Conservation (phyloP, 2,888 invertebrate genomes). For the Fragum sueziense region DNA sequence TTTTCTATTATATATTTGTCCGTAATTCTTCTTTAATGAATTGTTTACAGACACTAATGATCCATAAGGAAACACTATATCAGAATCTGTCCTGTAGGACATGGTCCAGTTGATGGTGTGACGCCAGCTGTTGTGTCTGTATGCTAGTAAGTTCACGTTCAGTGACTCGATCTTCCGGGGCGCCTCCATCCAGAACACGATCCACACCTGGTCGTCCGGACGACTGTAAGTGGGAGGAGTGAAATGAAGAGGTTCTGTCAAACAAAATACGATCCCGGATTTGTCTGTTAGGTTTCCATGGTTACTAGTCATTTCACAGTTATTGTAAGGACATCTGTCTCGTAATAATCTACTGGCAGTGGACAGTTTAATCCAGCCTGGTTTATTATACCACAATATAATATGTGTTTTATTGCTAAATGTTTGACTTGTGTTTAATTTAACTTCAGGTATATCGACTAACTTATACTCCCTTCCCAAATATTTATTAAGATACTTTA, state of each 20-base stretch:
- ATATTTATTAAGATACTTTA: no score
- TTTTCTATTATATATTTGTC: constrained; percentile 22
- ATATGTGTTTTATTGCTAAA: background rate
- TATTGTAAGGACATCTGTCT: constrained; percentile 24
- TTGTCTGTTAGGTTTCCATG: background rate
- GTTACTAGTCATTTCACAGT: constrained; percentile 31
- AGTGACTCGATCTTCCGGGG: constrained; percentile 25
- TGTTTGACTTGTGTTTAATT: background rate
- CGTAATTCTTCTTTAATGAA: background rate
- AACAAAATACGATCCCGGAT: constrained; percentile 29
- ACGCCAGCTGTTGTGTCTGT: constrained; percentile 37
- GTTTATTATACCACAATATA: constrained; percentile 45
- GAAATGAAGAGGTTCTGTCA: constrained; percentile 9
- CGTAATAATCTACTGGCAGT: constrained; percentile 16
- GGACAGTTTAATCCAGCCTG: constrained; percentile 28
- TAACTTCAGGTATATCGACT: background rate
- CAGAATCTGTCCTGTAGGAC: constrained; percentile 38
- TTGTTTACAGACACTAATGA: background rate
- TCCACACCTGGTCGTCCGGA: constrained; percentile 34
- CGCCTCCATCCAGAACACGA: constrained; percentile 36
- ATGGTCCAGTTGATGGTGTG: constrained; percentile 49
- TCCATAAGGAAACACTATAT: constrained; percentile 44
- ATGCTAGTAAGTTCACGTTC: background rate
- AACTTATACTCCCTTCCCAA: background rate
- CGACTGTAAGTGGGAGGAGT: constrained; percentile 20